A percentile compares a stretch with the other conserved stretches of the same genome.
Conservation (phyloP, 2,113 vertebrate genomes). For the Rhea pennata region DNA sequence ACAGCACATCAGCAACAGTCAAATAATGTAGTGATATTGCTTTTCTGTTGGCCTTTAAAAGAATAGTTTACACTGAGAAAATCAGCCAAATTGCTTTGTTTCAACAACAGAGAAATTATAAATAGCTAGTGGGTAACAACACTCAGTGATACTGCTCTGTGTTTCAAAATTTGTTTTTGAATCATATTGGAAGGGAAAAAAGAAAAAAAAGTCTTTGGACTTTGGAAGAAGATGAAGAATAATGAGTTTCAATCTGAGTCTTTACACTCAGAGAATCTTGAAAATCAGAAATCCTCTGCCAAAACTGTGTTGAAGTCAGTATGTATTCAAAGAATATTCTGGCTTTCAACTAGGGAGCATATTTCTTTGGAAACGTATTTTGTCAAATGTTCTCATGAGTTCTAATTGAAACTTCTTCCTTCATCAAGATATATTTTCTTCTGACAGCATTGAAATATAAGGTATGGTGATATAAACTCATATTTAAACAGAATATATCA, state of each 20-base stretch:
- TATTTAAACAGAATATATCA: neutral
- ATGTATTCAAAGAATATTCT: neutral
- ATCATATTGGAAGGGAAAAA: neutral
- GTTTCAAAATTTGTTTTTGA: neutral
- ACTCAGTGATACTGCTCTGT: neutral
- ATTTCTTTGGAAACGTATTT: neutral
- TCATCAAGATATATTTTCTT: neutral
- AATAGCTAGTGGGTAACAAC: neutral
- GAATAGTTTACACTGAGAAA: neutral
- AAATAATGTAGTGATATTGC: neutral
- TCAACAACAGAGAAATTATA: neutral
- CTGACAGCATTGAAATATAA: neutral
- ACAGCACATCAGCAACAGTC: neutral
- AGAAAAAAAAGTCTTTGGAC: neutral
- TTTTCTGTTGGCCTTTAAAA: neutral
- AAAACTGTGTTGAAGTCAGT: neutral
- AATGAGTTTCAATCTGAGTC: neutral
- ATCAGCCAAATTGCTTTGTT: neutral
- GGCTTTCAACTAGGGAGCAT: neutral
- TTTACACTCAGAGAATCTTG: neutral
- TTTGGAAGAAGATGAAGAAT: neutral
- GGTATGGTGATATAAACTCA: neutral
- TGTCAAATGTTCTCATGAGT: neutral
- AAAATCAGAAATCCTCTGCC: neutral
- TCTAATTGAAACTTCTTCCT: neutral